Base-by-base conservation (phyloP, 2,113 vertebrate genomes). In the Mandrillus leucophaeus region DNA sequence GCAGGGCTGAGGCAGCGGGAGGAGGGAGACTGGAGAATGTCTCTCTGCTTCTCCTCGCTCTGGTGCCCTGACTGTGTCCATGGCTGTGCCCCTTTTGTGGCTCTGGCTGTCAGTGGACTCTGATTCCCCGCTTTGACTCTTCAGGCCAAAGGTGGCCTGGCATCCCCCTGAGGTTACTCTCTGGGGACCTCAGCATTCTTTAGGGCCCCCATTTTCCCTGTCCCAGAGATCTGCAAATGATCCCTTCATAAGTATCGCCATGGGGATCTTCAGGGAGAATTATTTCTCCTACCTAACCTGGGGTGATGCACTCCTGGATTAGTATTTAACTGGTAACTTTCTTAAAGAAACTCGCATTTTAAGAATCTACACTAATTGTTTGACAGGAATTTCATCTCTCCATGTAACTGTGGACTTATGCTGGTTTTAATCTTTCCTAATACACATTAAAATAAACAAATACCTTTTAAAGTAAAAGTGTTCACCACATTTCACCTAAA, bases 1-100 rank as follows among this genome's bases (percentile, higher is more conserved):
- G 64, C 17, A 32, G 1, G 72, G 75, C n/a, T 35, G 23, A 57
- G 50, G 50, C 10, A 13, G 2, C 1, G 20, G 79, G 6, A 27
- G 2, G 16, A 50, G 18, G 43, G n/a, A 43, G 32, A 8, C 13
- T 32, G 2, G 32, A 9, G 10, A 7, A 0, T 14, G 22, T 50
- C 83, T 55, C 20, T 55, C 16, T 11, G 1, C 6, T 5, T 27
- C 45, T 55, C 16, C 52, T 75, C 23, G 1, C 22, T 20, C 35
- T 35, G 43, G 84, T 18, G 17, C n/a, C 78, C 83, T 66, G n/a
- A 27, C 43, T 52, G 52, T 35, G 35, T 32, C 38, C 25, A 0
- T 0, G 20, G 25, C 35, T 40, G 73, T 16, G 45, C 20, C 32
- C 30, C 1, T 25, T 38, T 48, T 12, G 14, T 32, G 40, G 25